Evolutionary conservation across 2,888 invertebrate genomes (phyloP).

Genomic region (Drosophila vallismaia): DNA sequence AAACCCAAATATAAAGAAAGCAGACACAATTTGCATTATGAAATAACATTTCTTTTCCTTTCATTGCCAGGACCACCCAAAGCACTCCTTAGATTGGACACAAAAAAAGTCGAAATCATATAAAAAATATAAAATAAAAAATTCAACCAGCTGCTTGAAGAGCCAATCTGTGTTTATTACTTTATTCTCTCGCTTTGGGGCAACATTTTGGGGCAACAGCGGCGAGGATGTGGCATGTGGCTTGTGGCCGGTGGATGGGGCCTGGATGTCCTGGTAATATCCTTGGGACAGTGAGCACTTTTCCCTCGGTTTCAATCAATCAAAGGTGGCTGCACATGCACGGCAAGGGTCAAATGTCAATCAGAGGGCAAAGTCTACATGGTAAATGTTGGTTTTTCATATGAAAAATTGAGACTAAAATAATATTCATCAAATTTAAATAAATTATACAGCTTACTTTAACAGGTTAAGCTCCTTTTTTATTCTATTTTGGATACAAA

Average conservation of each 20-base stretch:
- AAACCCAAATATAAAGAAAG: conserved; percentile 5
- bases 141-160: conserved; percentile 25
- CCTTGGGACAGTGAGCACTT: background rate
- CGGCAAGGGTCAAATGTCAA: conserved; percentile 22
- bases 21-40: conserved; percentile 75
- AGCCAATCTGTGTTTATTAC: conserved; percentile 57
- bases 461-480: too few species aligned
- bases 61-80: conserved; percentile 44
- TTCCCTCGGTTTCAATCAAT: conserved; percentile 30
- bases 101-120: background rate
- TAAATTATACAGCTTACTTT: background rate
- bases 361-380: too few species aligned
- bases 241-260: too few species aligned
- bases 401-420: background rate
- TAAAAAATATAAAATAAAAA: conserved; percentile 1
- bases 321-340: conserved; percentile 33
- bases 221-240: background rate
- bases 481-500: too few species aligned
- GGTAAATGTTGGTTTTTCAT: background rate
- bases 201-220: background rate
- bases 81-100: conserved; percentile 60
- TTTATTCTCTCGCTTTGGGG: conserved; percentile 21
- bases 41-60: conserved; percentile 64
- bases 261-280: background rate
- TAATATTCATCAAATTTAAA: background rate